These are phyloP conservation scores for Ptychadena robeensis DNA, from an alignment of 2,797 vertebrate species.

Conservation along the genomic window DNA sequence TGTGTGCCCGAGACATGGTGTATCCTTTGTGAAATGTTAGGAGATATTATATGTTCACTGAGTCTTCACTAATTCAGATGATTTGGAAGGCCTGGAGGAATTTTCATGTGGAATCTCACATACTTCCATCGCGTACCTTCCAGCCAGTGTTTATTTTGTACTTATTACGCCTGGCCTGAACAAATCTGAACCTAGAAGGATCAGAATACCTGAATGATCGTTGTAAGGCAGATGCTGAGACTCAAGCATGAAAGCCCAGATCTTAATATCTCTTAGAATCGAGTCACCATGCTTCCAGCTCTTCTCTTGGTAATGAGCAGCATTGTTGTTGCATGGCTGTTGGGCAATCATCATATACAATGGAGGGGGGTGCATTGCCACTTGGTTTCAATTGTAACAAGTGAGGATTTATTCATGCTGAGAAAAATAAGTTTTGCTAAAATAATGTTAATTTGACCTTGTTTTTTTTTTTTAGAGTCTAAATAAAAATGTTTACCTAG, in stretches of 20 bases:
- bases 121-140: conserved; percentile 37
- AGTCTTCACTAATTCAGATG: conserved; percentile 61
- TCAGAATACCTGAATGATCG: conserved; percentile 59
- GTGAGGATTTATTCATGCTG: neutral
- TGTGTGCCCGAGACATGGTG: conserved; percentile 24
- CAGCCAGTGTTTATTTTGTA: conserved; percentile 55
- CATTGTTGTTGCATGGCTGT: conserved; percentile 30
- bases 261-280: conserved; percentile 30
- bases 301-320: conserved; percentile 21
- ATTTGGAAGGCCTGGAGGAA: conserved; percentile 50
- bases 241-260: conserved; percentile 12
- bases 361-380: conserved; percentile 1
- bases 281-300: conserved; percentile 8
- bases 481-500: no score
- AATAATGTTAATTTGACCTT: neutral
- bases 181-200: conserved; percentile 59
- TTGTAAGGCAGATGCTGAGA: conserved; percentile 25
- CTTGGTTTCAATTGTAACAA: neutral
- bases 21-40: conserved; percentile 54
- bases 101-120: conserved; percentile 19
- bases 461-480: no score
- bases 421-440: neutral
- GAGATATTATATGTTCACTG: conserved; percentile 59
- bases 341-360: conserved; percentile 51
- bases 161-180: conserved; percentile 60